These are phyloP conservation scores for Hephaestus fuliginosus DNA, from an alignment of 2,797 vertebrate genomes.

Conservation along the genomic window DNA sequence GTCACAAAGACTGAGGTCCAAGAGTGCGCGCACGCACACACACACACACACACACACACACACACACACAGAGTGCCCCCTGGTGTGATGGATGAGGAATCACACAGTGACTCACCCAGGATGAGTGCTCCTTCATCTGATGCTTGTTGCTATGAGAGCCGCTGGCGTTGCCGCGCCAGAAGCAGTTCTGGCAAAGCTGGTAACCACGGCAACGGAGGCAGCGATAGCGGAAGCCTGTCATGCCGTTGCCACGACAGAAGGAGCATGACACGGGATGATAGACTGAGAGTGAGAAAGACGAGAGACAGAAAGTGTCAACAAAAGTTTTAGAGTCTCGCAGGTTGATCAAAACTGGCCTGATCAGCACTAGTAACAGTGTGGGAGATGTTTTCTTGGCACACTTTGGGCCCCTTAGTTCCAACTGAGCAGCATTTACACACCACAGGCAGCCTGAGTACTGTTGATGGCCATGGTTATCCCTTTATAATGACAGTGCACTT, in stretches of 20 bases:
- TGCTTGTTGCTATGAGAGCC: constrained; percentile 95
- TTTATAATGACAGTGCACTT: too few relatives aligned
- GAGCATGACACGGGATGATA: constrained; percentile 95
- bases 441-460: too few relatives aligned
- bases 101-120: constrained; percentile 88
- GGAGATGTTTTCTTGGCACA: too few relatives aligned
- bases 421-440: too few relatives aligned
- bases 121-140: constrained; percentile 98
- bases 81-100: constrained; percentile 40
- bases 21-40: background rate
- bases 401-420: too few relatives aligned
- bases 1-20: background rate
- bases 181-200: constrained; percentile 97
- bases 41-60: constrained; percentile 14
- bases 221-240: constrained; percentile 96
- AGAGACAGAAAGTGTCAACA: background rate
- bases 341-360: background rate
- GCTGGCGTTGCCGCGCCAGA: constrained; percentile 92
- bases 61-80: constrained; percentile 38
- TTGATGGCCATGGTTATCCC: too few relatives aligned
- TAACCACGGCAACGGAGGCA: constrained; percentile 98
- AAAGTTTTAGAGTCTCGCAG: background rate
- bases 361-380: too few relatives aligned
- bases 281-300: constrained; percentile 79
- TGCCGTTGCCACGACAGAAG: constrained; percentile 92